Base-by-base conservation (phyloP, 2,797 vertebrate genomes). In the Crenichthys baileyi region DNA sequence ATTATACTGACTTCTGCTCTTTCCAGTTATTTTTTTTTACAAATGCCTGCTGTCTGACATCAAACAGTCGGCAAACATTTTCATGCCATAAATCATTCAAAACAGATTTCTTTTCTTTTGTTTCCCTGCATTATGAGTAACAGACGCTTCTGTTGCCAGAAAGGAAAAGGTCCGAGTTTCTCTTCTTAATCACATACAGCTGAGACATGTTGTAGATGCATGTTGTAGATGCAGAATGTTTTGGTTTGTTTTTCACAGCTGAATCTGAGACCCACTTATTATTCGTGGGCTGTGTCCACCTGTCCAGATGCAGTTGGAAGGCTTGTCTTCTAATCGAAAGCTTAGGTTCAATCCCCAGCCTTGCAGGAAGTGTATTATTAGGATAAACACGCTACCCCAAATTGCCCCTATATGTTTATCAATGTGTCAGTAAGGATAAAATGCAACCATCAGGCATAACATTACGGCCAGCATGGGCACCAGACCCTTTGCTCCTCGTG, bases 141-240 rank as follows among this genome's bases (percentile, higher is more conserved):
- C 70, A 36, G 73, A 26, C 44, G 31, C 50, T 76, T 70, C 80
- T 79, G 77, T 31, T 56, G n/a, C 26, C 70, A 58, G 4, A 80
- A 65, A 72, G 46, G 26, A n/a, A 70, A 71, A 63, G 61, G 60
- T 41, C 58, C 4, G 44, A 63, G 20, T 22, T 48, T 51, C 67
- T 48, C 18, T 67, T 20, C 8, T 50, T 77, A 68, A 76, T 68
- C 61, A 72, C 60, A 78, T 61, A 67, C 61, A 44, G 29, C 65
- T 0, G 29, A 70, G 48, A n/a, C 41, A 70, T 70, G 48, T 70
- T n/a, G n/a, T n/a, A n/a, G n/a, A n/a, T n/a, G n/a, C n/a, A n/a
- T 63, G 51, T 61, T 16, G 36, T 15, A 26, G 26, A 31, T 70
- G 39, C 18, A 18, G 65, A 39, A 18, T 15, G 29, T 46, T 73